Evolutionary conservation across 2,113 vertebrate species (phyloP), one percentile per base, ranked within the genome.

Genomic region (Stigmatopora nigra): DNA sequence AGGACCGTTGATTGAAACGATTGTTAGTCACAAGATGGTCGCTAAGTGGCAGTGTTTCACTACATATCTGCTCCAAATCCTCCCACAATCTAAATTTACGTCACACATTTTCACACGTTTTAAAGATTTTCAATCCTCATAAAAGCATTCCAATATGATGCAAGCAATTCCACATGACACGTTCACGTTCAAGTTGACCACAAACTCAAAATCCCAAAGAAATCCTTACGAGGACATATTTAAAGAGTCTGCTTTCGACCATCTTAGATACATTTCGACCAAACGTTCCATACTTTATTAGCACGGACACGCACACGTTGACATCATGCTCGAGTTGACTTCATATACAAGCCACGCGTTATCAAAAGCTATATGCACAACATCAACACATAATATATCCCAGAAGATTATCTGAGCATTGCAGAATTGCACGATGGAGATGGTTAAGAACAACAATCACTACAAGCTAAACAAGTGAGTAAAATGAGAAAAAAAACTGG

Each of bases 271-370:
- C 58, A 73, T 72, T 68, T 77, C 70, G 74, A 80, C 69, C 72
- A 84, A 64, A 76, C 38, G 5, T 41, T 83, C 71, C 78, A 78
- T 60, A 61, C 78, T 87, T 88, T 90, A 89, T 88, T 88, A 63
- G 75, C 56, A 83, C 74, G 76, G 76, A 86, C 66, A 84, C 81
- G 81, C 69, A 82, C 31, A 67, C 73, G 68, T 76, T 66, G 67
- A 80, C 79, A 76, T 76, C 81, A 88, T 84, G 83, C 79, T 67
- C 76, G 68, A 69, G 74, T 82, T 78, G 71, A 81, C 80, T 83
- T 84, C 87, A 88, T 88, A 75, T 88, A 88, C 81, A 89, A 87
- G 67, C 75, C 80, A 83, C 81, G 85, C 71, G 78, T 82, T 73
- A 78, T 76, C 76, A 82, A 82, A 82, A 81, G 78, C 78, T 78